phyloP scores from a whole-genome alignment of 1,140 invertebrate species.

The Ectropis grisescens region DNA sequence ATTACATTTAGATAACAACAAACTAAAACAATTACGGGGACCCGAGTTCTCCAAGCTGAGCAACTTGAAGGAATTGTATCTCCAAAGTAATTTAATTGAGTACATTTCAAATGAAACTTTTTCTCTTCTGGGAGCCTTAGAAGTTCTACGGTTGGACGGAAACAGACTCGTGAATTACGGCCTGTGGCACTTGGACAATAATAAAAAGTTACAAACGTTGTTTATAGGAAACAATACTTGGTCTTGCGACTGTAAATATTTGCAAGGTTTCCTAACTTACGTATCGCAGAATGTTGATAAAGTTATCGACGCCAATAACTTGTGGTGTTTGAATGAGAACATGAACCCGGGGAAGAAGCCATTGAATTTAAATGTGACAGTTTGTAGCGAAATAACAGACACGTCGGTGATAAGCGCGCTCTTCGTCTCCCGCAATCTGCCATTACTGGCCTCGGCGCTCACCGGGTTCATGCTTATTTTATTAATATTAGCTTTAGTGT shows the following conservation, averaged over 20 bases:
- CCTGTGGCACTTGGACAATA: slow-evolving; percentile 82
- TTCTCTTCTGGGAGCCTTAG: slow-evolving; percentile 78
- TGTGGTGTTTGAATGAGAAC: slow-evolving; percentile 76
- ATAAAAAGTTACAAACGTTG: slow-evolving; percentile 71
- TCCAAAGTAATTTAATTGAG: slow-evolving; percentile 87
- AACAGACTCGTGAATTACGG: slow-evolving; percentile 85
- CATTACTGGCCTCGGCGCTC: slow-evolving; percentile 80
- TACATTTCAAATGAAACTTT: slow-evolving; percentile 87
- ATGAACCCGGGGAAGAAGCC: slow-evolving; percentile 73
- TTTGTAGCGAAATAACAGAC: slow-evolving; percentile 76
- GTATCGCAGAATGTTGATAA: slow-evolving; percentile 78
- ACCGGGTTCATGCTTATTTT: slow-evolving; percentile 81
- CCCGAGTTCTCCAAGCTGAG: slow-evolving; percentile 87
- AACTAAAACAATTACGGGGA: slow-evolving; percentile 80
- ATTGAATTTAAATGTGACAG: slow-evolving; percentile 77
- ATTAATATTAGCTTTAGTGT: slow-evolving; percentile 79
- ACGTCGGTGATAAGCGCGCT: slow-evolving; percentile 77
- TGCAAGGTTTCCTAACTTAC: slow-evolving; percentile 82
- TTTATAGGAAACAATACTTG: slow-evolving; percentile 83
- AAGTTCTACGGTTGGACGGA: slow-evolving; percentile 86
- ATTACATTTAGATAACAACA: slow-evolving; percentile 89
- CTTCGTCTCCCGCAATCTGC: slow-evolving; percentile 81
- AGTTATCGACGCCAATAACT: slow-evolving; percentile 75
- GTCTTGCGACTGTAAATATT: slow-evolving; percentile 89
- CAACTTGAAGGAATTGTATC: slow-evolving; percentile 85